Base-by-base conservation (phyloP, 2,113 vertebrate genomes). In the Callipepla californica region DNA sequence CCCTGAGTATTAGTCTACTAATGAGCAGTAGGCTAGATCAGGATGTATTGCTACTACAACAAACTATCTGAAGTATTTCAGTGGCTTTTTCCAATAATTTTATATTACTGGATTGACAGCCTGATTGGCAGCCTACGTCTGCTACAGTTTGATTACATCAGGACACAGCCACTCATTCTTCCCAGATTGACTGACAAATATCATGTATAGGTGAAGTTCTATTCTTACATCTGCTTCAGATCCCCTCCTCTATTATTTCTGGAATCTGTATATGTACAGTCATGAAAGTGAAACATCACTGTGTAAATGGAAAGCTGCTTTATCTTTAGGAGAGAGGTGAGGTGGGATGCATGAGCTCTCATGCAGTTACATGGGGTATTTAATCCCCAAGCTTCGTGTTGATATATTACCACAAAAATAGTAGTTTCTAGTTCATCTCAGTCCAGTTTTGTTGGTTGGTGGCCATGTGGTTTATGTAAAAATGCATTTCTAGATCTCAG, bases 281-380 rank as follows among this genome's bases (percentile, higher is more conserved):
- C 82, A 28, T 69, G 57, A 38, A 90, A 89, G 34, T 55, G 63
- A 80, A 82, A 85, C 78, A 59, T 68, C 55, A 80, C 90, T 82
- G 89, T 87, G 57, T 44, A 83, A 77, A 82, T 77, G 32, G 34
- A 87, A 89, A 63, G 11, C 42, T 67, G 47, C 65, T 67, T 94
- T 93, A 34, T 93, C 47, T 65, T 68, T n/a, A 23, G 20, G 63
- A 51, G n/a, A 76, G 11, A 80, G 68, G 50, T 59, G 63, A 74
- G 63, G 67, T 4, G 1, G 26, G 53, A 86, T 66, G 16, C 34
- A 62, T 0, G 5, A 66, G 38, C 42, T 18, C 62, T 85, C 87
- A 28, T 65, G 70, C 36, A 84, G 1, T 84, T 78, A 36, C 6
- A 32, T 26, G 44, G 72, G 38, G 30, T 2, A 2, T 44, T 87